phyloP scores from a whole-genome alignment of 2,113 vertebrate species.

The Condylura cristata region DNA sequence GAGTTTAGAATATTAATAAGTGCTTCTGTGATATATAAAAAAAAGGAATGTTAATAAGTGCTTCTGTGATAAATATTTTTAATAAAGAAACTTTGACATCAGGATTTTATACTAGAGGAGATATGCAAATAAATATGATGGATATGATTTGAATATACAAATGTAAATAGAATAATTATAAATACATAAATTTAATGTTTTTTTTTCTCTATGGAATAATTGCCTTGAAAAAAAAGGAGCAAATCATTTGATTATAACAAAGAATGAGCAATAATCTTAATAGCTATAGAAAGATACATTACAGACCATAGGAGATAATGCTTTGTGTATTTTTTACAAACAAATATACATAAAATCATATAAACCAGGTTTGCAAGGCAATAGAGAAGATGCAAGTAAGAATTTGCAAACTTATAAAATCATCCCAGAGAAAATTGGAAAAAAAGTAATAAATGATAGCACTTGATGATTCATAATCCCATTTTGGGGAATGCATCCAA shows the following conservation, averaged over 20 bases:
- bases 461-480: not conserved
- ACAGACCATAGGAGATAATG: not conserved
- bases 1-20: not conserved
- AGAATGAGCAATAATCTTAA: not conserved
- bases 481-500: not conserved
- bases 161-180: constrained; percentile 1
- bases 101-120: not conserved
- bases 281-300: constrained; percentile 1
- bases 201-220: not conserved
- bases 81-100: constrained; percentile 9
- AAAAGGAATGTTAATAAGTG: not conserved
- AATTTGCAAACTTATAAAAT: not conserved
- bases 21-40: not conserved
- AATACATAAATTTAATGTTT: not conserved
- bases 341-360: not conserved
- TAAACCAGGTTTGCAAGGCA: not conserved
- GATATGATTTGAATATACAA: not conserved
- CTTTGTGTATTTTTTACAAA: not conserved
- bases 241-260: not conserved
- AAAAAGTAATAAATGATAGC: not conserved
- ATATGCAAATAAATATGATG: not conserved
- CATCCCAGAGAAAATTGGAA: not conserved
- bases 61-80: not conserved
- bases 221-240: constrained; percentile 3
- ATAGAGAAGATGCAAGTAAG: not conserved